These are phyloP conservation scores for Chrysomallon squamiferum DNA, from an alignment of 1,140 invertebrate species.

Conservation along the genomic window DNA sequence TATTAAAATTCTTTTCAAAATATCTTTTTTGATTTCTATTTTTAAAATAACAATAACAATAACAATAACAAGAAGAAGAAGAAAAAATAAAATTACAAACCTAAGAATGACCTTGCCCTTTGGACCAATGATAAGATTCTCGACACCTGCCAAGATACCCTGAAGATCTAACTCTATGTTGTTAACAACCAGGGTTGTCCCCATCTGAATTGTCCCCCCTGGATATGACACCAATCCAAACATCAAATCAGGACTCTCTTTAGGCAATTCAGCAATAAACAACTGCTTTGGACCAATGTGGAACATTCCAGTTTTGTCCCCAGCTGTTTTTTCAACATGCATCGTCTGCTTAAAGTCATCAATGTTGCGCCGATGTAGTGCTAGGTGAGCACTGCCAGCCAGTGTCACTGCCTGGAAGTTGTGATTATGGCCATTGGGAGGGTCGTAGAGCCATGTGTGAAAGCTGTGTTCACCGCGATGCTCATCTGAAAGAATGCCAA, in stretches of 20 bases:
- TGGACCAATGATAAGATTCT: too few relatives aligned
- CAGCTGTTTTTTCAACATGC: constrained; percentile 33
- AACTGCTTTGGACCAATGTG: constrained; percentile 43
- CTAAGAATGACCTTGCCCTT: too few relatives aligned
- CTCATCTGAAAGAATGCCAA: constrained; percentile 26
- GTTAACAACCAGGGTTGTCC: constrained; percentile 30
- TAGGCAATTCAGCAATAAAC: constrained; percentile 33
- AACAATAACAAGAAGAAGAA: too few relatives aligned
- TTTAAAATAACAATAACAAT: too few relatives aligned
- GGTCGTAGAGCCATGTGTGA: constrained; percentile 47
- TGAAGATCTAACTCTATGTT: constrained; percentile 47
- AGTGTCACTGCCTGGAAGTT: constrained; percentile 33
- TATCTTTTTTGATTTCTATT: too few relatives aligned
- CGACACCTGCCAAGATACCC: too few relatives aligned
- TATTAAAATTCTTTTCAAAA: too few relatives aligned
- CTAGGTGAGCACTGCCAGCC: constrained; percentile 38
- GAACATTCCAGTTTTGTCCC: constrained; percentile 45
- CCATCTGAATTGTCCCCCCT: constrained; percentile 30
- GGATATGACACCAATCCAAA: constrained; percentile 43
- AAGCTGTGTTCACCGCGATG: constrained; percentile 43
- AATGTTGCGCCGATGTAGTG: constrained; percentile 32
- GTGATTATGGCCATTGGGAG: constrained; percentile 17
- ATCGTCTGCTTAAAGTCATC: constrained; percentile 38
- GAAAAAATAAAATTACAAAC: too few relatives aligned
- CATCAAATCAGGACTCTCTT: constrained; percentile 42